A percentile compares a stretch with the other conserved stretches of the same genome.
These are phyloP conservation scores for Podocnemis expansa DNA, from an alignment of 2,113 vertebrate genomes.

Conservation along the genomic window DNA sequence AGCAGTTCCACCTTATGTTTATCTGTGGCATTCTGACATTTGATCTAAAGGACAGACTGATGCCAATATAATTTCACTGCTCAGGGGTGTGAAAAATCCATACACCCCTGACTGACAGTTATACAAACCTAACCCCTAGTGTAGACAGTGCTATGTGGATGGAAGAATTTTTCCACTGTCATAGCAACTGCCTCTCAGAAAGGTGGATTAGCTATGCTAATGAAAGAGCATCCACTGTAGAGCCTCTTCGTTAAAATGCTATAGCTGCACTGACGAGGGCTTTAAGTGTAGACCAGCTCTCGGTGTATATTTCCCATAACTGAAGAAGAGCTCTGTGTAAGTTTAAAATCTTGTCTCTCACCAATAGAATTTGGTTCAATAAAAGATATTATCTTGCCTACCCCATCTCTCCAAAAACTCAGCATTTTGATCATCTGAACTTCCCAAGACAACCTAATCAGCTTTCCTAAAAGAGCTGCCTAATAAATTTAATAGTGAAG, in stretches of 20 bases:
- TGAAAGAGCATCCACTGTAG: background rate
- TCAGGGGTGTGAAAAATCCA: background rate
- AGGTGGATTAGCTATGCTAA: background rate
- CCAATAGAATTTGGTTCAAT: background rate
- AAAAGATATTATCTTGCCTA: background rate
- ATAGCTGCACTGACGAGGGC: too few relatives aligned
- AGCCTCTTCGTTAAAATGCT: background rate
- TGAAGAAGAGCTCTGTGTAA: background rate
- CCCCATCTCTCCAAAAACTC: background rate
- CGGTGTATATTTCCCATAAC: background rate
- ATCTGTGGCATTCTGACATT: too few relatives aligned
- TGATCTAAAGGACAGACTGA: background rate
- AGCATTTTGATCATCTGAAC: background rate
- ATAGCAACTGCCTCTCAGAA: background rate
- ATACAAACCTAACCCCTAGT: background rate
- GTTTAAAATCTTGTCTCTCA: background rate
- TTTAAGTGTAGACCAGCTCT: background rate
- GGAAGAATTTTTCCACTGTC: background rate
- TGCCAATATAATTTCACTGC: background rate
- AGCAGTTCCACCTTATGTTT: too few relatives aligned
- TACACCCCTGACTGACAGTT: background rate
- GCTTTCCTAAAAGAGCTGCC: background rate
- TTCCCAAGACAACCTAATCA: background rate
- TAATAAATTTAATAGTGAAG: background rate
- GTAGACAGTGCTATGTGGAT: background rate